A percentile compares a stretch with the other conserved stretches of the same genome.
phyloP scores from a whole-genome alignment of 2,113 vertebrate genomes.

The Oncorhynchus mykiss region DNA sequence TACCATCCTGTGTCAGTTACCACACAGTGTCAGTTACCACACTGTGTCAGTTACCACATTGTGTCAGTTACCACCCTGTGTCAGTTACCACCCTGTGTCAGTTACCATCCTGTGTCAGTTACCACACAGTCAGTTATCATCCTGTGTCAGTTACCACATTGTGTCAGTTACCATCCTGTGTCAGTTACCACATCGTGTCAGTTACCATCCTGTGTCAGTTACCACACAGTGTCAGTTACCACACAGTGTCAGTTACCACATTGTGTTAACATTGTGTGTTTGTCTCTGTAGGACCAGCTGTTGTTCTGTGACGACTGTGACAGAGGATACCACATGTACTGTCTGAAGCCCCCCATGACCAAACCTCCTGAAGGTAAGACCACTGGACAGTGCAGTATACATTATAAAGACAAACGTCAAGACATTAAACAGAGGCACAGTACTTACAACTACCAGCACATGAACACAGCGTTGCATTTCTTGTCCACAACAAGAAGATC shows the following conservation, averaged over 20 bases:
- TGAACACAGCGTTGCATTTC: neutral
- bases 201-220: no score
- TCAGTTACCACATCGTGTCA: no score
- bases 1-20: no score
- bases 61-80: no score
- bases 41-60: no score
- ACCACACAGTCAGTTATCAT: no score
- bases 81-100: no score
- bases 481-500: neutral
- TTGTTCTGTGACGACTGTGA: constrained; percentile 99
- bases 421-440: neutral
- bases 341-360: constrained; percentile 93
- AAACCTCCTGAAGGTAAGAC: constrained; percentile 92
- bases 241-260: no score
- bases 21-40: no score
- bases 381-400: neutral
- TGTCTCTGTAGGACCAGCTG: constrained; percentile 83
- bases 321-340: constrained; percentile 99
- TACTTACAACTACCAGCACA: neutral
- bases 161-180: neutral
- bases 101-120: no score
- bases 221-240: no score
- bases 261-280: neutral
- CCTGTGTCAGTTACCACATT: neutral
- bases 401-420: neutral